Evolutionary conservation across 2,113 vertebrate genomes (phyloP), one percentile per base, ranked within the genome.

Genomic region (Pardalotus punctatus): DNA sequence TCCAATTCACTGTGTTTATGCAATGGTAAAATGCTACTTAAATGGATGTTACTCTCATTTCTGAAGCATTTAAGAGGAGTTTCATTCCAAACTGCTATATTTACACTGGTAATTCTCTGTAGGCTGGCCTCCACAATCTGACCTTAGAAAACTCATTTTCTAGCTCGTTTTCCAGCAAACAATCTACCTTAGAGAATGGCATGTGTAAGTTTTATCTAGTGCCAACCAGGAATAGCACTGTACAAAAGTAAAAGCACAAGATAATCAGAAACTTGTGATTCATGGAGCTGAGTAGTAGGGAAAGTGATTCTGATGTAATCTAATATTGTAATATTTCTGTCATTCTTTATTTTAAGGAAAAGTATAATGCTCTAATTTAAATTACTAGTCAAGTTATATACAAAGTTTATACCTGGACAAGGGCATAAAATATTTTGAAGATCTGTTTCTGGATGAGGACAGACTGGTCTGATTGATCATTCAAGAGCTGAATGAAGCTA

Each of bases 381-480:
- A 64, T 27, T 36, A 67, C 14, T 56, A 10, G 36, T 79, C 8
- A 70, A 74, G 24, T 64, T 64, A 73, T 9, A 62, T 7, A 38
- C 3, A 40, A 56, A 35, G 5, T 40, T 58, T 90, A 62, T 86
- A 99, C 99, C 99, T 99, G 99, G 96, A 99, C 99, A 93, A 99
- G 99, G 80, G 99, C 99, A 83, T 99, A 99, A 95, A 99, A 99
- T 97, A 99, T 99, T 98, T 99, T 99, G 96, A 99, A 99, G 98
- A 99, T 99, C 80, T 99, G 99, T 97, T 99, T 99, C 97, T 99
- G 99, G 74, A 99, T 99, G 58, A 99, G 99, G 67, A 99, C 99
- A 95, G 99, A 99, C 25, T 99, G 99, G 81, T 98, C 99, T 93
- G 99, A 99, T 40, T 98, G 98, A 96, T 99, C 99, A 61, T 97